A percentile compares a stretch with the other conserved stretches of the same genome.
phyloP scores from a whole-genome alignment of 2,797 vertebrate genomes.

The Nyctibius grandis region DNA sequence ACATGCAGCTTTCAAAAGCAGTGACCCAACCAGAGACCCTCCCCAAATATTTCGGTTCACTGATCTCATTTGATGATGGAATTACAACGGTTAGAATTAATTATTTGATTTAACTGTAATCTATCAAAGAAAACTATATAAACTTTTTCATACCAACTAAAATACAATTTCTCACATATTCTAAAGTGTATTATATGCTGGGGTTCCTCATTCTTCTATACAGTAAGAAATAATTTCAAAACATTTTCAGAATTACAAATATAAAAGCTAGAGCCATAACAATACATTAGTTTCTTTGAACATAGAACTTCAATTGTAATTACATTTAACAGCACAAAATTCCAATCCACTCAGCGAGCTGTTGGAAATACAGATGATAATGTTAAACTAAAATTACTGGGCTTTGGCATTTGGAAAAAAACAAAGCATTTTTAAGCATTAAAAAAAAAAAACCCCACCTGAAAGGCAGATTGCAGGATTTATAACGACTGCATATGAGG shows the following conservation, averaged over 20 bases:
- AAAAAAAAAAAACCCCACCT: neutral
- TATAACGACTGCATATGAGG: neutral
- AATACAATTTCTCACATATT: neutral
- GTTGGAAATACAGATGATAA: neutral
- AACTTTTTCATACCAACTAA: neutral
- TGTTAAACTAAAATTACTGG: neutral
- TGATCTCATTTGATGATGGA: neutral
- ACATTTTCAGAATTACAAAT: neutral
- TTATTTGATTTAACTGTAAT: too few species aligned
- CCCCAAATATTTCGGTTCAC: neutral
- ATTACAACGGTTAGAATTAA: neutral
- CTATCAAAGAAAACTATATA: neutral
- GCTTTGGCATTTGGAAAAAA: neutral
- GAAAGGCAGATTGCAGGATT: neutral
- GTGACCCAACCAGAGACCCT: neutral
- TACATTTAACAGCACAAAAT: neutral
- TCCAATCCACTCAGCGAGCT: neutral
- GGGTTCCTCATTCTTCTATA: neutral
- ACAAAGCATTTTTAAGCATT: neutral
- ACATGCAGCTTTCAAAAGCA: neutral
- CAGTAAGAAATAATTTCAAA: neutral
- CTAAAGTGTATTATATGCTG: neutral
- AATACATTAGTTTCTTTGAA: neutral
- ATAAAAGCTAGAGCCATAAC: neutral
- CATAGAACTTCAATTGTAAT: neutral